A percentile compares a stretch with the other conserved stretches of the same genome.
phyloP scores from a whole-genome alignment of 2,797 vertebrate species.

The Sebastolobus altivelis region DNA sequence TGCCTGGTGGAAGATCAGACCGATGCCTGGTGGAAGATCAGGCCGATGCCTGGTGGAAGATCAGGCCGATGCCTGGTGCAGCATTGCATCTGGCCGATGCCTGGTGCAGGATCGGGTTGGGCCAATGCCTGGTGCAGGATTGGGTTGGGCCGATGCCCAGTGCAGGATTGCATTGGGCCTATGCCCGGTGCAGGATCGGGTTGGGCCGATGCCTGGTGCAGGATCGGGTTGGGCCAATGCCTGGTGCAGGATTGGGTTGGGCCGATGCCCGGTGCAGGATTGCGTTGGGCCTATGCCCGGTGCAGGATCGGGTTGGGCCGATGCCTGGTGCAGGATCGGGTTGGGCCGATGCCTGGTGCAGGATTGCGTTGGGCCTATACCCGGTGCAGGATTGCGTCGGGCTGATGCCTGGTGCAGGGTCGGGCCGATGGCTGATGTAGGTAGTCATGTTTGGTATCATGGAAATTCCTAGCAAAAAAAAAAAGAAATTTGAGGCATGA shows the following conservation, averaged over 20 bases:
- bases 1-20: neutral
- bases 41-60: neutral
- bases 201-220: neutral
- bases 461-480: constrained; percentile 5
- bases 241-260: neutral
- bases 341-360: neutral
- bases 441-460: neutral
- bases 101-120: neutral
- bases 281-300: neutral
- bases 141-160: neutral
- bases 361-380: neutral
- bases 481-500: neutral
- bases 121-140: neutral
- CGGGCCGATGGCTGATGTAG: neutral
- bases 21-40: neutral
- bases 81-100: too few relatives aligned
- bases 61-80: neutral
- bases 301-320: neutral
- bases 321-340: neutral
- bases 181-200: neutral
- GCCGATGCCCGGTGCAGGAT: too few relatives aligned
- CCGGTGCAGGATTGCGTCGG: neutral
- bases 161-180: too few relatives aligned
- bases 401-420: too few relatives aligned
- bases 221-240: neutral